Percentiles rank a stretch among this genome's conserved stretches.
Conservation (phyloP, 1,140 invertebrate species). For the Caerostris darwini region DNA sequence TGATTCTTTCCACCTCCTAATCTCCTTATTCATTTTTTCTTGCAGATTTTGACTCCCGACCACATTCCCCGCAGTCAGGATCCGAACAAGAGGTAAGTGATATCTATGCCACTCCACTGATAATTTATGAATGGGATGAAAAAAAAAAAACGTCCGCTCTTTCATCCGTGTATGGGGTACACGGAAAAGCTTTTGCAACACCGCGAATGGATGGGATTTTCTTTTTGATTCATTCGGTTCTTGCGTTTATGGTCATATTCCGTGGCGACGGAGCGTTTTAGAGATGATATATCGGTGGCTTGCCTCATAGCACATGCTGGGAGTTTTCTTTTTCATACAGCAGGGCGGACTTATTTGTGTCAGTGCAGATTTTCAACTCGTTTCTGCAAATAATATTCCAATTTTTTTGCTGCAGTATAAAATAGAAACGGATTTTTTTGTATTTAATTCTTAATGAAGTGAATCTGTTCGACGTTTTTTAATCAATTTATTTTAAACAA, state of each 20-base stretch:
- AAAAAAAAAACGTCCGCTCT: conserved; percentile 28
- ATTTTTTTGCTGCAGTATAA: too few relatives aligned
- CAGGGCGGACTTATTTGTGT: background rate
- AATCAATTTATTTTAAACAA: too few relatives aligned
- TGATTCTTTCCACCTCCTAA: background rate
- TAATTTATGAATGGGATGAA: background rate
- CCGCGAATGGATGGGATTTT: background rate
- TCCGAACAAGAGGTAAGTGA: conserved; percentile 47
- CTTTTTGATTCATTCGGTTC: conserved; percentile 33
- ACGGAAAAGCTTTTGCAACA: conserved; percentile 58
- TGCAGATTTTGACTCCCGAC: background rate
- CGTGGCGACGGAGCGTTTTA: conserved; percentile 51
- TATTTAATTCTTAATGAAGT: too few relatives aligned
- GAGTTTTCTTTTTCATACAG: conserved; percentile 3
- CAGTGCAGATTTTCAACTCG: background rate
- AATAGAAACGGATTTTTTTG: too few relatives aligned
- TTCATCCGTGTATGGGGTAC: conserved; percentile 16
- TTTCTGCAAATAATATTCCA: background rate
- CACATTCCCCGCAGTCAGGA: background rate
- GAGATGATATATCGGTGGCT: conserved; percentile 13
- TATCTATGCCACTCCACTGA: conserved; percentile 16
- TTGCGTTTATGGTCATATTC: conserved; percentile 53
- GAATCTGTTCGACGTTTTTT: too few relatives aligned
- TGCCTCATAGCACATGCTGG: background rate
- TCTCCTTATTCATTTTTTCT: conserved; percentile 3